Evolutionary conservation across 1,140 invertebrate genomes (phyloP).

Genomic region (Littorina saxatilis): DNA sequence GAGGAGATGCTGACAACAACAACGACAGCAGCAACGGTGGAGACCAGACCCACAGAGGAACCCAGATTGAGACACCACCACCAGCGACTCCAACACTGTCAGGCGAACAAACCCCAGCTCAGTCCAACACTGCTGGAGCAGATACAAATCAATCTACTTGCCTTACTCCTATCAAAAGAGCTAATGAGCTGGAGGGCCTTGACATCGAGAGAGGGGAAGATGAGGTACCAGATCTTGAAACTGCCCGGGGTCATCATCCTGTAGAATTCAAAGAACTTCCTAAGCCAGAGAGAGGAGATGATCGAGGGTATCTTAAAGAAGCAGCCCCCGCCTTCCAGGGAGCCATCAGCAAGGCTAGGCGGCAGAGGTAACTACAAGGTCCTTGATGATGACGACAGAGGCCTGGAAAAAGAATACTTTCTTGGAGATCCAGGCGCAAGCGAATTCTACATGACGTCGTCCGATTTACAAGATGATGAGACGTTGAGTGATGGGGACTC

Average conservation of each 20-base stretch:
- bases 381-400: constrained; percentile 13
- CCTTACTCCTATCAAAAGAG: neutral
- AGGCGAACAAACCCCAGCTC: neutral
- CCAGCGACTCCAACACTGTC: neutral
- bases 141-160: neutral
- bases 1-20: neutral
- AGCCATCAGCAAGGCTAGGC: neutral
- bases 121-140: neutral
- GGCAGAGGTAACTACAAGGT: neutral
- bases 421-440: neutral
- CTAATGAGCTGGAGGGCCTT: constrained; percentile 9
- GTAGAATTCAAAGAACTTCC: neutral
- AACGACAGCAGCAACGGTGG: neutral
- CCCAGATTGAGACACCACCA: neutral
- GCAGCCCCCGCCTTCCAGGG: neutral
- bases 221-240: neutral
- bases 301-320: constrained; percentile 16
- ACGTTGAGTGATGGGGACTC: neutral
- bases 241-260: constrained; percentile 4
- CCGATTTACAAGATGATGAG: neutral
- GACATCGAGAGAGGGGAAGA: constrained; percentile 25
- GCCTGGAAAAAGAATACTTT: constrained; percentile 19
- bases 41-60: constrained; percentile 7
- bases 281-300: constrained; percentile 17
- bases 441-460: neutral